phyloP scores from a whole-genome alignment of 2,888 invertebrate species.

The Steinernema carpocapsae region DNA sequence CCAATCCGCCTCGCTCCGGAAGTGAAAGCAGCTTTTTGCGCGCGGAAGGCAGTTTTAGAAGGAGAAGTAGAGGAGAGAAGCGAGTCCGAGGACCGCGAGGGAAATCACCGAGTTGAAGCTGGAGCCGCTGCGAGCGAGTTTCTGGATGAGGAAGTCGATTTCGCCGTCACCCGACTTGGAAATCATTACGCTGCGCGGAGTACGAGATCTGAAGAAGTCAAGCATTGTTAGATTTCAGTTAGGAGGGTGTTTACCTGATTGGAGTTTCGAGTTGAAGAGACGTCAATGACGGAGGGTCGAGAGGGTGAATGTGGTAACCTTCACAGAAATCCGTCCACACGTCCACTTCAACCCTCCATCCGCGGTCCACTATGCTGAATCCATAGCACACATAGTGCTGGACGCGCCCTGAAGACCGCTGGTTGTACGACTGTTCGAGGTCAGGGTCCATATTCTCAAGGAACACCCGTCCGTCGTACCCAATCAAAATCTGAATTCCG shows the following conservation, averaged over 20 bases:
- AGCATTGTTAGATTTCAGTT: no score
- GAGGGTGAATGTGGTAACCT: slow-evolving; percentile 18
- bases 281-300: slow-evolving; percentile 40
- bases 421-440: slow-evolving; percentile 39
- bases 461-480: slow-evolving; percentile 60
- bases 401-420: slow-evolving; percentile 44
- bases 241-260: background rate
- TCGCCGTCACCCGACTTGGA: slow-evolving; percentile 64
- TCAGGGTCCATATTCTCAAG: slow-evolving; percentile 52
- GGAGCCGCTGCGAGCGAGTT: slow-evolving; percentile 40
- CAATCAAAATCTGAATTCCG: slow-evolving; percentile 54
- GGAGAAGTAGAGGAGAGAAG: slow-evolving; percentile 17
- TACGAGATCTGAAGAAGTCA: slow-evolving; percentile 55
- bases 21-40: slow-evolving; percentile 47
- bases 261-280: slow-evolving; percentile 53
- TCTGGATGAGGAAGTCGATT: slow-evolving; percentile 64
- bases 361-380: slow-evolving; percentile 48
- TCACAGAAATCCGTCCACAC: slow-evolving; percentile 38
- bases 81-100: slow-evolving; percentile 23
- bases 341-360: slow-evolving; percentile 55
- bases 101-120: slow-evolving; percentile 19
- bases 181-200: slow-evolving; percentile 59
- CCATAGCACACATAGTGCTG: slow-evolving; percentile 49
- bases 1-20: slow-evolving; percentile 59
- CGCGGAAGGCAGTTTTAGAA: slow-evolving; percentile 6